Evolutionary conservation across 2,113 vertebrate species (phyloP).

Genomic region (Paramisgurnus dabryanus): DNA sequence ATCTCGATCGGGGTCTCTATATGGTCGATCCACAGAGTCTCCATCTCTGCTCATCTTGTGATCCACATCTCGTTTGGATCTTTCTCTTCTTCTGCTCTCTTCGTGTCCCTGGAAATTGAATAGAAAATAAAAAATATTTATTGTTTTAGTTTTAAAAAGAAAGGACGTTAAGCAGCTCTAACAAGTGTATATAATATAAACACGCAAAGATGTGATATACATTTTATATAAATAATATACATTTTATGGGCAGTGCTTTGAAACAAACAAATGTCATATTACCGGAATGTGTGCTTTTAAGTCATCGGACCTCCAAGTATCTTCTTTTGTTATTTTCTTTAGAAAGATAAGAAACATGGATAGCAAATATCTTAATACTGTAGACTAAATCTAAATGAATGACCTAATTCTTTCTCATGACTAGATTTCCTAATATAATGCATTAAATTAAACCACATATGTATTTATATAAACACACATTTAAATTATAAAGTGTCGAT

Average conservation of each 20-base stretch:
- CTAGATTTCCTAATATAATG: neutral
- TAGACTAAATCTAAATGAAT: neutral
- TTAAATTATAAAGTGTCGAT: neutral
- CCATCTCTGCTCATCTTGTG: slow-evolving; percentile 61
- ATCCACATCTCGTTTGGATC: slow-evolving; percentile 48
- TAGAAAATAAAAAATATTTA: too few relatives aligned
- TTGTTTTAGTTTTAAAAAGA: too few relatives aligned
- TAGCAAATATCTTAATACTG: neutral
- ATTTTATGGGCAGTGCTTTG: slow-evolving; percentile 2
- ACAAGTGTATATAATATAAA: too few relatives aligned
- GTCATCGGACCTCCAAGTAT: slow-evolving; percentile 92
- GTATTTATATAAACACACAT: neutral
- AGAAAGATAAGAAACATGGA: slow-evolving; percentile 4
- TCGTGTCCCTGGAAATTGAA: slow-evolving; percentile 53
- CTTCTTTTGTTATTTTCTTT: slow-evolving; percentile 87
- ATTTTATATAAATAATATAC: too few relatives aligned
- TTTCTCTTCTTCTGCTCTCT: slow-evolving; percentile 54
- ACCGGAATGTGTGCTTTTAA: slow-evolving; percentile 84
- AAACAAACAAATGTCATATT: slow-evolving; percentile 23
- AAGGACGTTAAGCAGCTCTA: too few relatives aligned
- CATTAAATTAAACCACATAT: neutral
- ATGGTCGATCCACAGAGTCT: slow-evolving; percentile 65
- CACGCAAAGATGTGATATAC: too few relatives aligned
- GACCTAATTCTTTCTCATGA: neutral
- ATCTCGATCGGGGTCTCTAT: slow-evolving; percentile 63